Conservation (phyloP, 2,113 vertebrate species). For the Stegostoma tigrinum region DNA sequence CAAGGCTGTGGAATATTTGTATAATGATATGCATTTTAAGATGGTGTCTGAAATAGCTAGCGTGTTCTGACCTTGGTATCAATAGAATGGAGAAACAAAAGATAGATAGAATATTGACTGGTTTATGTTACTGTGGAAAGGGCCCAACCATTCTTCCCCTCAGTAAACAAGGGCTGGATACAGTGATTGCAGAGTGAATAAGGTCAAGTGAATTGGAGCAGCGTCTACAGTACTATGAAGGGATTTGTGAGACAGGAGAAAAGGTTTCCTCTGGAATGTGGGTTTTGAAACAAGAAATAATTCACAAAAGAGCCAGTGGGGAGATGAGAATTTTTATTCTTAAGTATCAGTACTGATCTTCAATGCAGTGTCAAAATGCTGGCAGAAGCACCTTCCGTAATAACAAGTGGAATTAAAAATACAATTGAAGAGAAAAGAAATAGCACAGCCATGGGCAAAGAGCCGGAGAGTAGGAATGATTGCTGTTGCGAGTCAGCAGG, state of each 20-base stretch:
- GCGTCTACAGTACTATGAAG: neutral
- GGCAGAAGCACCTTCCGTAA: neutral
- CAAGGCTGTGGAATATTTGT: neutral
- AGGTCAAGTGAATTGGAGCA: neutral
- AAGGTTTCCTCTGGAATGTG: no score
- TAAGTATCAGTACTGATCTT: neutral
- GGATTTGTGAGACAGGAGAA: neutral
- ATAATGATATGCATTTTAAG: neutral
- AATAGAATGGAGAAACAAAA: neutral
- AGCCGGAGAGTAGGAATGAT: neutral
- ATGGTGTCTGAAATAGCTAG: neutral
- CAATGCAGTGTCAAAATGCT: neutral
- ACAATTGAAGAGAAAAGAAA: neutral
- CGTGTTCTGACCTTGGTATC: neutral
- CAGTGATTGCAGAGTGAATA: neutral
- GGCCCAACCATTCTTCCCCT: neutral
- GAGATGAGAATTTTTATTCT: neutral
- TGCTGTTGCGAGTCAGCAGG: neutral
- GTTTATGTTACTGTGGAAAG: neutral
- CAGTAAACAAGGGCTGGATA: neutral
- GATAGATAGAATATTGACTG: neutral
- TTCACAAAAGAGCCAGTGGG: neutral
- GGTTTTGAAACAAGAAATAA: neutral
- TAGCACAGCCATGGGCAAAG: neutral
- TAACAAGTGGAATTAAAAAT: neutral